phyloP scores from a whole-genome alignment of 2,888 invertebrate genomes.

The Ametastegia equiseti region DNA sequence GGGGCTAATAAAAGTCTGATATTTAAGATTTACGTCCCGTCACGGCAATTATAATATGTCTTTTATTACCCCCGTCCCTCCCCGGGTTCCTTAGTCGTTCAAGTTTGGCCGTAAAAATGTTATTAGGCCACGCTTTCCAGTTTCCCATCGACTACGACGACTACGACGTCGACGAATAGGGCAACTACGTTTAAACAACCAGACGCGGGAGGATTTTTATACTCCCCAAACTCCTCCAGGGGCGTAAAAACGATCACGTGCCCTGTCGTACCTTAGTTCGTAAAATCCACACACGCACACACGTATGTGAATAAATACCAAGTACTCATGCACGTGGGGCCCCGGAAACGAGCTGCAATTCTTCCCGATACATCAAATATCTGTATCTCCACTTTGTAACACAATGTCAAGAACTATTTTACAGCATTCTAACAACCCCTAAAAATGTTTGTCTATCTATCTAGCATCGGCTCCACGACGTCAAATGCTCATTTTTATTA shows the following conservation, averaged over 20 bases:
- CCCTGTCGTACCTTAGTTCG: conserved; percentile 50
- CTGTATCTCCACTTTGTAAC: not conserved
- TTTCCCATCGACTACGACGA: conserved; percentile 4
- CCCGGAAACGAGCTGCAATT: conserved; percentile 54
- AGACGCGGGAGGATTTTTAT: conserved; percentile 66
- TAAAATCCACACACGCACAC: conserved; percentile 53
- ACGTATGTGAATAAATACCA: conserved; percentile 52
- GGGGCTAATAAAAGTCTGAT: conserved; percentile 71
- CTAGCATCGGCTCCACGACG: not conserved
- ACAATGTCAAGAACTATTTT: conserved; percentile 24
- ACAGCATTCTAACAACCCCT: conserved; percentile 62
- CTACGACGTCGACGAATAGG: conserved; percentile 14
- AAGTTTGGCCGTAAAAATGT: conserved; percentile 75
- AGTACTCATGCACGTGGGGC: conserved; percentile 38
- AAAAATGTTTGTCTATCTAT: conserved; percentile 71
- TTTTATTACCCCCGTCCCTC: conserved; percentile 66
- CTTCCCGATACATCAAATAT: not conserved
- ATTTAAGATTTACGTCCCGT: conserved; percentile 72
- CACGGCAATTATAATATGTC: conserved; percentile 74
- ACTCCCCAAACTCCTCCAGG: conserved; percentile 56
- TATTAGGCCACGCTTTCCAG: conserved; percentile 66
- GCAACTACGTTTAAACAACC: conserved; percentile 69
- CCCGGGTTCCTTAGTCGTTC: conserved; percentile 47
- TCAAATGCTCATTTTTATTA: not conserved
- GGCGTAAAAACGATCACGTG: conserved; percentile 40